Evolutionary conservation across 2,113 vertebrate genomes (phyloP).

Genomic region (Tetrao urogallus): DNA sequence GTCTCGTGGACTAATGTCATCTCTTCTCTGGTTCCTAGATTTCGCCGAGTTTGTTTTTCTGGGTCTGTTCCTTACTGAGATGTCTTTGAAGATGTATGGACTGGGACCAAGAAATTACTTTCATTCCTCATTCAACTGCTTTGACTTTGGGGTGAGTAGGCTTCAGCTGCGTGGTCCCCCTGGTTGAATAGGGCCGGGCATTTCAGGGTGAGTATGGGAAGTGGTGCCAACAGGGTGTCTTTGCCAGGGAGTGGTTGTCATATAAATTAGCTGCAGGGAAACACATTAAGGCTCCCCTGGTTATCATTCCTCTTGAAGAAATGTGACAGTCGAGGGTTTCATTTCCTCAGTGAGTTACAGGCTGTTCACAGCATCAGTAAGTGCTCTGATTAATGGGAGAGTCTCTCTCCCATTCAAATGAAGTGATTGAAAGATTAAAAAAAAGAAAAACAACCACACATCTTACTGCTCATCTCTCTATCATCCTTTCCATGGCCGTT

Average conservation of each 20-base stretch:
- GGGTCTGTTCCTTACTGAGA: constrained; percentile 95
- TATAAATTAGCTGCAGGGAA: background rate
- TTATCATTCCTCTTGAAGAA: background rate
- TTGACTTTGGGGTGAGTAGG: constrained; percentile 93
- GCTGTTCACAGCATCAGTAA: background rate
- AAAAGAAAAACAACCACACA: fast-evolving
- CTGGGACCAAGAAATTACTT: constrained; percentile 95
- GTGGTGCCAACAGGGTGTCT: background rate
- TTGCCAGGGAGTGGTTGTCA: background rate
- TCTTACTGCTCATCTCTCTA: background rate
- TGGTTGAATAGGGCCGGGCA: fast-evolving
- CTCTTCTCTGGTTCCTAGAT: constrained; percentile 79
- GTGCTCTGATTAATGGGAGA: background rate
- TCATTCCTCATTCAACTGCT: constrained; percentile 98
- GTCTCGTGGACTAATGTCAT: background rate
- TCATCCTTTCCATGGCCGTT: background rate
- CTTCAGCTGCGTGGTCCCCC: background rate
- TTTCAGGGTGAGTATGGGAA: background rate
- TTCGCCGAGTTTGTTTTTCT: constrained; percentile 97
- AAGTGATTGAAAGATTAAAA: background rate
- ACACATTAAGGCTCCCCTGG: background rate
- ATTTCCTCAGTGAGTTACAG: background rate
- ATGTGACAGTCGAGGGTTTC: background rate
- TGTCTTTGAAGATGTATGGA: constrained; percentile 98
- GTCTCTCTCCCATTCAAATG: background rate